Conservation (phyloP, 2,888 invertebrate genomes). For the Ligdia adustata region DNA sequence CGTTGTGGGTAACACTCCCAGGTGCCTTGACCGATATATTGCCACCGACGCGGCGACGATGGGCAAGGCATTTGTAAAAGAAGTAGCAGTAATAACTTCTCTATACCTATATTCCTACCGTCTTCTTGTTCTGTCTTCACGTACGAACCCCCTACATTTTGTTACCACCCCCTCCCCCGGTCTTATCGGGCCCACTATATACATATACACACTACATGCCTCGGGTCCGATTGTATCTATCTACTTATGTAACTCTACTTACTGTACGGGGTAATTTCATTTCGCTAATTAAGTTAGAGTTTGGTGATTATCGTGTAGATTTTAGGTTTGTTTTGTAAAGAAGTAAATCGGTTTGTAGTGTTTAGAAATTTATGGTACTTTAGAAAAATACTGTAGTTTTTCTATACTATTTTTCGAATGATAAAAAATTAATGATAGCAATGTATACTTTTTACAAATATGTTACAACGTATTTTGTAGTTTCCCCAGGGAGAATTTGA, state of each 20-base stretch:
- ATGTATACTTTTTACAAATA: too few species aligned
- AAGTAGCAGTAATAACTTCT: slow-evolving; percentile 44
- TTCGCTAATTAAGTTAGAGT: slow-evolving; percentile 17
- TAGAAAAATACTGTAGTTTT: too few species aligned
- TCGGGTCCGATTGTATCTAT: slow-evolving; percentile 50
- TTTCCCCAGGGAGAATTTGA: too few species aligned
- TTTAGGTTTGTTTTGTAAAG: not conserved
- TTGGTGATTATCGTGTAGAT: slow-evolving; percentile 5
- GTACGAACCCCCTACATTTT: slow-evolving; percentile 66
- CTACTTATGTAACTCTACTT: slow-evolving; percentile 37
- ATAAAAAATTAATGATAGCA: too few species aligned
- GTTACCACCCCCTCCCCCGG: slow-evolving; percentile 55
- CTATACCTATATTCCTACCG: slow-evolving; percentile 55
- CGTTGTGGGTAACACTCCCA: too few species aligned
- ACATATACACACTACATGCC: slow-evolving; percentile 9
- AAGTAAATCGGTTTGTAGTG: too few species aligned
- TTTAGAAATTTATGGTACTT: too few species aligned
- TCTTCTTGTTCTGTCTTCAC: slow-evolving; percentile 79
- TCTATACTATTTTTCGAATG: too few species aligned
- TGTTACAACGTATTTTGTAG: too few species aligned
- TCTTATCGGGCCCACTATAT: slow-evolving; percentile 70
- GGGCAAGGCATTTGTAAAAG: too few species aligned
- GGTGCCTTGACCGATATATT: too few species aligned
- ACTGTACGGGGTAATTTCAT: slow-evolving; percentile 23
- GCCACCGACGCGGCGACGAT: too few species aligned